A percentile compares a stretch with the other conserved stretches of the same genome.
Evolutionary conservation across 2,888 invertebrate genomes (phyloP).

Genomic region (Epistrophella euchroma): DNA sequence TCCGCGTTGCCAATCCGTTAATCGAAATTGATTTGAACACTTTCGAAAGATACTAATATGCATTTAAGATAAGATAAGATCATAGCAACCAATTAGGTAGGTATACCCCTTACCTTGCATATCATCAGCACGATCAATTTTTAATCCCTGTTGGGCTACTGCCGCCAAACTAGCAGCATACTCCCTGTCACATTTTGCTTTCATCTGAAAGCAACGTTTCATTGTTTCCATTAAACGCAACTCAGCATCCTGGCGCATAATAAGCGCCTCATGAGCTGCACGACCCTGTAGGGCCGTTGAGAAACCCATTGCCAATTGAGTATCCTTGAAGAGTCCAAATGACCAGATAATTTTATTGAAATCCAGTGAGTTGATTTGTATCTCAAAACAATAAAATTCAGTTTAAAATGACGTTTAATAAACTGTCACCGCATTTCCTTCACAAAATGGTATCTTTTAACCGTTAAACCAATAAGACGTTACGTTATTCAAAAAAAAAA

Average conservation of each 20-base stretch:
- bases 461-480: conserved; percentile 34
- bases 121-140: conserved; percentile 88
- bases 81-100: no score
- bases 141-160: conserved; percentile 92
- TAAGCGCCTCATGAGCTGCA: conserved; percentile 95
- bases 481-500: conserved; percentile 15
- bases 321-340: conserved; percentile 56
- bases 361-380: conserved; percentile 44
- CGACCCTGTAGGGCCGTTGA: conserved; percentile 94
- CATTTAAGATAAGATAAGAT: no score
- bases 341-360: conserved; percentile 54
- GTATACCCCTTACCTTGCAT: conserved; percentile 82
- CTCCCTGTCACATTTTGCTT: conserved; percentile 96
- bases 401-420: neutral
- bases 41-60: no score
- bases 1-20: no score
- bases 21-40: no score
- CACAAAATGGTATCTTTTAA: conserved; percentile 8
- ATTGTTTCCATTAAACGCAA: conserved; percentile 95
- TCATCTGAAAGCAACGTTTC: conserved; percentile 92
- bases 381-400: neutral
- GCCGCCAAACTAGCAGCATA: conserved; percentile 93
- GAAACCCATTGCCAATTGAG: conserved; percentile 88
- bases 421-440: conserved; percentile 55
- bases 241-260: conserved; percentile 96